Evolutionary conservation across 2,888 invertebrate species (phyloP).

Genomic region (Glomeris marginata): DNA sequence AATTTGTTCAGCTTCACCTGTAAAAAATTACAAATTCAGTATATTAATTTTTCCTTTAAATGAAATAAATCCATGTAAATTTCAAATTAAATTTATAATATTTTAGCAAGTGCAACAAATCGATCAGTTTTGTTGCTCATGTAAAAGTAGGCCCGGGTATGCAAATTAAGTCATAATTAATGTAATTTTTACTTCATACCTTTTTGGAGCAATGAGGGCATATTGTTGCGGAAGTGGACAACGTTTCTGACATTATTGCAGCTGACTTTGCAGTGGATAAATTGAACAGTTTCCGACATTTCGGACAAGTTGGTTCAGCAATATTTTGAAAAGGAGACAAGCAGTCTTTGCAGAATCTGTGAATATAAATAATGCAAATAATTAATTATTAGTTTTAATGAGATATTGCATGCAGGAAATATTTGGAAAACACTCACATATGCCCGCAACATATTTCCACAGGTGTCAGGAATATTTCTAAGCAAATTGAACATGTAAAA

Average conservation of each 20-base stretch:
- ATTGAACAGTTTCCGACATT: slow-evolving; percentile 8
- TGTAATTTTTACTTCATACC: slow-evolving; percentile 3
- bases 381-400: too few species aligned
- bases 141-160: not conserved
- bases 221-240: not conserved
- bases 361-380: not conserved
- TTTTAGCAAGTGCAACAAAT: too few species aligned
- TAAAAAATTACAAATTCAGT: not conserved
- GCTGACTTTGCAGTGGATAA: slow-evolving; percentile 5
- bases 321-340: slow-evolving; percentile 6
- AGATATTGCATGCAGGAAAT: too few species aligned
- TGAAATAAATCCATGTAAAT: not conserved
- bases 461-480: slow-evolving; percentile 4
- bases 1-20: too few species aligned
- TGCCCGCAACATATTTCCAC: slow-evolving; percentile 3
- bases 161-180: too few species aligned
- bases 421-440: slow-evolving; percentile 1
- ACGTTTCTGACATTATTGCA: slow-evolving; percentile 1
- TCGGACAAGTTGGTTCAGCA: slow-evolving; percentile 12
- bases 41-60: not conserved
- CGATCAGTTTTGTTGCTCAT: not conserved
- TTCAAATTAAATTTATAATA: not conserved
- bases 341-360: slow-evolving; percentile 8
- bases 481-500: slow-evolving; percentile 4
- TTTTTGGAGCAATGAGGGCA: slow-evolving; percentile 8